phyloP scores from a whole-genome alignment of 92 coral and sea anemone genomes.

The Isaurus tuberculatus region DNA sequence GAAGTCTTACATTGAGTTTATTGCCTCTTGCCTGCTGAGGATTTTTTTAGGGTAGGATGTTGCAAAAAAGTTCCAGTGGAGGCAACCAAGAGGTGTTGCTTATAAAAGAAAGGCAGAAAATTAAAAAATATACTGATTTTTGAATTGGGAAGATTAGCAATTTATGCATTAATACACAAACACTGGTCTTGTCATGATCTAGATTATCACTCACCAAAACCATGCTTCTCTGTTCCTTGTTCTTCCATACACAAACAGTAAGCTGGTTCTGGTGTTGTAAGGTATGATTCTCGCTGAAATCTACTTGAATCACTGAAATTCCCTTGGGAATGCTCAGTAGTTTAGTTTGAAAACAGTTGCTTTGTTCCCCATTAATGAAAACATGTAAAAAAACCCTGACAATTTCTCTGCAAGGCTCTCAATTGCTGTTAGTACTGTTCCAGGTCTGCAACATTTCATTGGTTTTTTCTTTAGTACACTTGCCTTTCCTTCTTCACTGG shows the following conservation, averaged over 20 bases:
- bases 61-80: constrained; percentile 62
- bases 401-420: constrained; percentile 56
- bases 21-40: constrained; percentile 43
- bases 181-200: constrained; percentile 68
- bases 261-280: constrained; percentile 60
- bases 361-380: constrained; percentile 58
- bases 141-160: constrained; percentile 56
- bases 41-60: constrained; percentile 56
- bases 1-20: constrained; percentile 51
- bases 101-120: constrained; percentile 43
- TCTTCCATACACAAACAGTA: constrained; percentile 64
- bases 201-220: constrained; percentile 66
- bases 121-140: constrained; percentile 65
- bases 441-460: constrained; percentile 53
- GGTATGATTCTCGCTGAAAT: constrained; percentile 61
- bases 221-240: constrained; percentile 57
- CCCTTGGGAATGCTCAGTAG: constrained; percentile 55
- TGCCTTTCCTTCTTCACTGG: constrained; percentile 27
- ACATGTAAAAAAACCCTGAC: constrained; percentile 57
- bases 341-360: constrained; percentile 55
- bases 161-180: constrained; percentile 58
- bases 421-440: constrained; percentile 50
- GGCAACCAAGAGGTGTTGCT: constrained; percentile 47
- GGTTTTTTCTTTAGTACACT: constrained; percentile 55
- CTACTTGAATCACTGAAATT: constrained; percentile 58